These are phyloP conservation scores for Piscicola geometra DNA, from an alignment of 2,888 invertebrate genomes.

Conservation along the genomic window DNA sequence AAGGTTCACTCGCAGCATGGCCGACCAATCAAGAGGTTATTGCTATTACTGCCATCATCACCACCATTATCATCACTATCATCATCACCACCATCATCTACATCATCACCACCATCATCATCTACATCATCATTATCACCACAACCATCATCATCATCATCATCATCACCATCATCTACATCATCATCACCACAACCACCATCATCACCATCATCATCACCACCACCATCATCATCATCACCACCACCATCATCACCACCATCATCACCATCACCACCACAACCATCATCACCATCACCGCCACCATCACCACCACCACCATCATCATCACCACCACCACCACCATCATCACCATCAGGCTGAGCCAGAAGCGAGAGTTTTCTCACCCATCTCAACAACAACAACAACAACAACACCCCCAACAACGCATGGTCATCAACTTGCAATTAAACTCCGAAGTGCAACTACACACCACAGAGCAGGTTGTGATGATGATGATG, in stretches of 20 bases:
- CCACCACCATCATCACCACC: constrained; percentile 10
- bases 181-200: background rate
- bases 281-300: constrained; percentile 23
- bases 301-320: constrained; percentile 21
- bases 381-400: constrained; percentile 21
- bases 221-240: constrained; percentile 16
- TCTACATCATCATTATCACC: no score
- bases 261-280: constrained; percentile 24
- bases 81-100: no score
- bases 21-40: no score
- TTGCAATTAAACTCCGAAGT: constrained; percentile 64
- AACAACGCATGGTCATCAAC: constrained; percentile 48
- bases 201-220: background rate
- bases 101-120: no score
- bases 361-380: constrained; percentile 28
- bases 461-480: constrained; percentile 76
- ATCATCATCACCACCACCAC: constrained; percentile 11
- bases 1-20: no score
- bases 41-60: no score
- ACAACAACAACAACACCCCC: constrained; percentile 32
- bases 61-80: no score
- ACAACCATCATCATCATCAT: no score
- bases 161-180: no score
- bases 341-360: constrained; percentile 26
- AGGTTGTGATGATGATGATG: constrained; percentile 60